Base-by-base conservation (phyloP, 2,888 invertebrate genomes). In the Tricholauxania praeusta region DNA sequence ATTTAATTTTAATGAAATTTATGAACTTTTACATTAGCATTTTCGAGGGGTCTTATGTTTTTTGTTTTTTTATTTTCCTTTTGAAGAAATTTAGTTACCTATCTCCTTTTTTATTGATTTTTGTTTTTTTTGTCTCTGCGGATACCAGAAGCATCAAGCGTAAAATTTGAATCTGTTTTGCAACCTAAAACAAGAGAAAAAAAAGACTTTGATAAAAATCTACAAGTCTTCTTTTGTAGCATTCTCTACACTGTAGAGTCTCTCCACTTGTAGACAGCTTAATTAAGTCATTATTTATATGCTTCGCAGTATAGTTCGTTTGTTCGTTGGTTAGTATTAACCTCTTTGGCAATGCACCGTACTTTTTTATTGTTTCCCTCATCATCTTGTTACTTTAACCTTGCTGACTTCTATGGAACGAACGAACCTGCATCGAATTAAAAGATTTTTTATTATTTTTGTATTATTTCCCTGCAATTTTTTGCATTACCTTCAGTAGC, bases 1-100 rank as follows among this genome's bases (percentile, higher is more conserved):
- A 70, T 65, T 59, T 55, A 64, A 62, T 70, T 73, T 70, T 73
- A 70, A 73, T 73, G 65, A 51, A 73, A 70, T 73, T 65, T 65
- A 64, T 59, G 59, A 70, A 65, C 60, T 73, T 70, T 63, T 72
- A 53, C 68, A 72, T 72, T 72, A 72, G 68, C 63, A 63, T 63
- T 63, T 70, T 32, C 2, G 12, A 7, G 47, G 32, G 28, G 59
- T 62, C 32, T 12, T 62, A 15, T 57, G 22, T 12, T 19, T 57
- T 19, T 17, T 15, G 28, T 57, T 57, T 28, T 14, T 14, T 12
- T 2, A 3, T 49, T 1, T 63, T 48, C 1, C 19, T 49, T 12
- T 17, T 63, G 10, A 19, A 57, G 28, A 57, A 57, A n/a, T 57
- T 28, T 57, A 12, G 12, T 22, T 57, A 22, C 7, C n/a, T 28